phyloP scores from a whole-genome alignment of 2,113 vertebrate species.

The Theristicus caerulescens region DNA sequence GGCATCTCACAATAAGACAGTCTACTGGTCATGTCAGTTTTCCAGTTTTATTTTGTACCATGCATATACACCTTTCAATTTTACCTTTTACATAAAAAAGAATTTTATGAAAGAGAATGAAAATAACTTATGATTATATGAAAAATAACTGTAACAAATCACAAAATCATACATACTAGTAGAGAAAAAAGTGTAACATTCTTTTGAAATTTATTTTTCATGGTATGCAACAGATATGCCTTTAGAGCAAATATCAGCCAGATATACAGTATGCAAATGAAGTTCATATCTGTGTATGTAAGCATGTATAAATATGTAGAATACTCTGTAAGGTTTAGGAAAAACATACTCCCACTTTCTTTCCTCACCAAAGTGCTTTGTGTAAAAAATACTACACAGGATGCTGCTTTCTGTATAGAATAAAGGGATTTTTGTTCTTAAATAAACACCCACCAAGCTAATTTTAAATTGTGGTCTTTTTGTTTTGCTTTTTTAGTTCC shows the following conservation, averaged over 20 bases:
- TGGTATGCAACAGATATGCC: slow-evolving; percentile 61
- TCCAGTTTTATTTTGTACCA: slow-evolving; percentile 76
- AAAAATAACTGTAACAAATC: slow-evolving; percentile 79
- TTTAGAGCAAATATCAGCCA: slow-evolving; percentile 66
- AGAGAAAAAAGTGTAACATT: slow-evolving; percentile 68
- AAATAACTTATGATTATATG: slow-evolving; percentile 80
- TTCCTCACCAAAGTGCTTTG: slow-evolving; percentile 74
- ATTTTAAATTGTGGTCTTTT: slow-evolving; percentile 34
- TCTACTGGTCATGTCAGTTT: slow-evolving; percentile 26
- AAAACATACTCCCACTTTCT: slow-evolving; percentile 66
- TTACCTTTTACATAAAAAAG: slow-evolving; percentile 72
- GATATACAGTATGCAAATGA: slow-evolving; percentile 68
- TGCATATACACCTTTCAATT: slow-evolving; percentile 70
- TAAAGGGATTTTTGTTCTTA: slow-evolving; percentile 46
- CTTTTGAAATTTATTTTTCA: slow-evolving; percentile 63
- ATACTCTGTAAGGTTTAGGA: slow-evolving; percentile 67
- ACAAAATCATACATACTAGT: slow-evolving; percentile 75
- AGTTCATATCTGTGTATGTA: slow-evolving; percentile 67
- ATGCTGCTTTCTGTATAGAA: slow-evolving; percentile 68
- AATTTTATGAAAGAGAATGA: slow-evolving; percentile 72
- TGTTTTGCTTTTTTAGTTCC: slow-evolving; percentile 22
- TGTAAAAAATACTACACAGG: slow-evolving; percentile 75
- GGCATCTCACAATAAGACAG: not conserved
- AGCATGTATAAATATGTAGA: slow-evolving; percentile 71
- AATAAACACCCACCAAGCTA: slow-evolving; percentile 3